Evolutionary conservation across 2,888 invertebrate genomes (phyloP).

Genomic region (Parapristionchus giblindavisi): DNA sequence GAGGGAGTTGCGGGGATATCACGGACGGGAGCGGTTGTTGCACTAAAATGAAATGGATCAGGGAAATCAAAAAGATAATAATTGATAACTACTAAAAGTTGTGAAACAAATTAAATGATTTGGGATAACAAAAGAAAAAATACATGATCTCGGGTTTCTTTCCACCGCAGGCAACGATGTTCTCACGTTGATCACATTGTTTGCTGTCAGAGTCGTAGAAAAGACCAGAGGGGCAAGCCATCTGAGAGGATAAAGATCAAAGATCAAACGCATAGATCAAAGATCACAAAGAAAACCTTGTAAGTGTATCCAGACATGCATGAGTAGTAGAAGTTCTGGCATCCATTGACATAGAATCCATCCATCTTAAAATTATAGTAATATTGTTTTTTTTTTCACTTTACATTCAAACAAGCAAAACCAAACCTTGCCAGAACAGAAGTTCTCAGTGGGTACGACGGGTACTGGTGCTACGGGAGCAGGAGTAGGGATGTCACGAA

Average conservation of each 20-base stretch:
- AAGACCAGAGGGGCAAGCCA: slow-evolving; percentile 45
- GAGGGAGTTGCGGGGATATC: neutral
- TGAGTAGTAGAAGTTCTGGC: slow-evolving; percentile 27
- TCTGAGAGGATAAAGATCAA: too few relatives aligned
- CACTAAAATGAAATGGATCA: neutral
- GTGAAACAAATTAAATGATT: neutral
- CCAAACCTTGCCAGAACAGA: slow-evolving; percentile 31
- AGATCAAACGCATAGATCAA: too few relatives aligned
- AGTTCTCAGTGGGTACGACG: neutral
- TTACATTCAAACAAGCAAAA: neutral
- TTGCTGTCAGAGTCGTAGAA: slow-evolving; percentile 36
- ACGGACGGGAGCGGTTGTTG: neutral
- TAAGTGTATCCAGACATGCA: slow-evolving; percentile 11
- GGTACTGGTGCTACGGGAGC: too few relatives aligned
- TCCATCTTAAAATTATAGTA: slow-evolving; percentile 5
- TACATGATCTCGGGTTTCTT: neutral
- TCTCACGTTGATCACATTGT: slow-evolving; percentile 40
- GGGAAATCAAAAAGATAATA: neutral
- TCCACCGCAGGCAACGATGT: slow-evolving; percentile 50
- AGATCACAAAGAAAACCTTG: slow-evolving; percentile 24
- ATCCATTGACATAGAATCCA: neutral
- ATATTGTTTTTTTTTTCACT: neutral
- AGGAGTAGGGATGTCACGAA: neutral
- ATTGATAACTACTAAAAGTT: neutral
- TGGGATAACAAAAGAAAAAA: neutral